Conservation (phyloP, 2,113 vertebrate species). For the Myiozetetes cayanensis region DNA sequence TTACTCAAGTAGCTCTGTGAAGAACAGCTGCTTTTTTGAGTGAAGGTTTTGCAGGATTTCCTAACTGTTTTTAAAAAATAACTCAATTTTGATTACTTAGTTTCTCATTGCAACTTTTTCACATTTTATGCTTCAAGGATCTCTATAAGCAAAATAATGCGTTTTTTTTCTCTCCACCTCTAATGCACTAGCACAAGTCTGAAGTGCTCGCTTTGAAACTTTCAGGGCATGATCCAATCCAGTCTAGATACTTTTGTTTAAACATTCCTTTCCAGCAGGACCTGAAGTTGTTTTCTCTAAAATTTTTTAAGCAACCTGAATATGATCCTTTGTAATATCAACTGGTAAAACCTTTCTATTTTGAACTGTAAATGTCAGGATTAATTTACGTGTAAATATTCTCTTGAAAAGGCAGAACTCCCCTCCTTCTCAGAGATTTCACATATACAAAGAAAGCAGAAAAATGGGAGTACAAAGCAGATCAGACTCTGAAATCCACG, state of each 20-base stretch:
- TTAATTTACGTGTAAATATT: neutral
- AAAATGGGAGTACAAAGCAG: neutral
- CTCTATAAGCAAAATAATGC: neutral
- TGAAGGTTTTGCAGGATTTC: neutral
- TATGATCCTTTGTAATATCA: neutral
- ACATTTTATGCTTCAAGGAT: neutral
- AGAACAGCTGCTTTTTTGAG: neutral
- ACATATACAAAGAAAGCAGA: neutral
- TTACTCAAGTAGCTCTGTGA: neutral
- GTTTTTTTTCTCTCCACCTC: neutral
- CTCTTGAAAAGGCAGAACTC: neutral
- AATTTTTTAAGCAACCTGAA: neutral
- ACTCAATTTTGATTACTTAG: neutral
- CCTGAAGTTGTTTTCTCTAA: neutral
- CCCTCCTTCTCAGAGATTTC: neutral
- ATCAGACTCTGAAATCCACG: neutral
- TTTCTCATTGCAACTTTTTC: neutral
- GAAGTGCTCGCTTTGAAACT: neutral
- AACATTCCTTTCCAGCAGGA: constrained; percentile 49
- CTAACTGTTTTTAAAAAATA: neutral
- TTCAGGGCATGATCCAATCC: neutral
- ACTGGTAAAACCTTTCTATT: neutral
- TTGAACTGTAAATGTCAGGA: neutral
- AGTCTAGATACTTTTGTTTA: neutral
- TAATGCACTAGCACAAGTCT: neutral